Evolutionary conservation across 2,113 vertebrate species (phyloP).

Genomic region (Perccottus glenii): DNA sequence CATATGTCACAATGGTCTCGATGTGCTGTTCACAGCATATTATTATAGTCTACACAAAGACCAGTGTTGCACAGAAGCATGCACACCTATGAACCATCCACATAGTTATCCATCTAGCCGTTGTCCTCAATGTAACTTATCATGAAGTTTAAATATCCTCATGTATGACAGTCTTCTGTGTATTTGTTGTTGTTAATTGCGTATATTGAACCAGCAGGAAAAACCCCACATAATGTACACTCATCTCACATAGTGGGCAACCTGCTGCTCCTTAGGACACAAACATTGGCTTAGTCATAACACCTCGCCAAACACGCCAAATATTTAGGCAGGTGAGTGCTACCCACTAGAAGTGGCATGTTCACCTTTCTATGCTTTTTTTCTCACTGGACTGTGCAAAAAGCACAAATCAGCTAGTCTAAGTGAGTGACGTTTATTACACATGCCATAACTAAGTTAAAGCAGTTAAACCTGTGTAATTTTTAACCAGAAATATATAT

Average conservation of each 20-base stretch:
- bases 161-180: not conserved
- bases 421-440: too few species aligned
- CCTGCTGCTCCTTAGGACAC: conserved; percentile 73
- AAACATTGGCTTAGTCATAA: conserved; percentile 73
- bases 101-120: too few species aligned
- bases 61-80: not conserved
- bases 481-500: too few species aligned
- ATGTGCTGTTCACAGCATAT: conserved; percentile 15
- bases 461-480: too few species aligned
- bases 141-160: too few species aligned
- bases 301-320: conserved; percentile 61
- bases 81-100: not conserved
- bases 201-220: conserved; percentile 52
- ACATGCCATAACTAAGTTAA: too few species aligned
- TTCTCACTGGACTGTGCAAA: too few species aligned
- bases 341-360: conserved; percentile 64
- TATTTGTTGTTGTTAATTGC: conserved; percentile 28
- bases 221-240: conserved; percentile 55
- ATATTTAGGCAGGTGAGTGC: conserved; percentile 27
- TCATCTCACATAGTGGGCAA: conserved; percentile 71
- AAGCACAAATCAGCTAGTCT: too few species aligned
- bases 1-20: conserved; percentile 22
- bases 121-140: too few species aligned
- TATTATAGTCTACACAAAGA: conserved; percentile 4
- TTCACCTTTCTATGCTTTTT: not conserved